Percentiles rank a stretch among this genome's conserved stretches.
Conservation (phyloP, 2,113 vertebrate species). For the Aegithalos caudatus region DNA sequence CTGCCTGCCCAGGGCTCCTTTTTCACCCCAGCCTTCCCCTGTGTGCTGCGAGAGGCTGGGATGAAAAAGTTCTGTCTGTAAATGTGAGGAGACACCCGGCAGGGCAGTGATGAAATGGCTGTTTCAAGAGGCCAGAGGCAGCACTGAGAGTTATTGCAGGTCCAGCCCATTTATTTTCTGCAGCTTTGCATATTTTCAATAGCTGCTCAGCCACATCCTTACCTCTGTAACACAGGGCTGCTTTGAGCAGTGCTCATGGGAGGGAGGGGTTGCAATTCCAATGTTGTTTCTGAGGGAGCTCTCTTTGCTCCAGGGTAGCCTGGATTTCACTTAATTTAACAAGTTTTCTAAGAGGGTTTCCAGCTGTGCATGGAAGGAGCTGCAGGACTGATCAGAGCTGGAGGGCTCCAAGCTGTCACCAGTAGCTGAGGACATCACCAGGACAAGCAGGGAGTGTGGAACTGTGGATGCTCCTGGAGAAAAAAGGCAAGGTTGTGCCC, state of each 20-base stretch:
- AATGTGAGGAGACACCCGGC: background rate
- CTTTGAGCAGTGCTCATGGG: constrained; percentile 41
- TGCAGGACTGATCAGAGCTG: background rate
- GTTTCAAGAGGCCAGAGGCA: constrained; percentile 39
- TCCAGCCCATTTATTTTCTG: constrained; percentile 62
- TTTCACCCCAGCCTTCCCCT: background rate
- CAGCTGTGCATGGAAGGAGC: background rate
- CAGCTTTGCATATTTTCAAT: constrained; percentile 70
- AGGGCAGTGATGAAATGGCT: constrained; percentile 49
- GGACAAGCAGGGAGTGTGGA: background rate
- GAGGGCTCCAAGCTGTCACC: background rate
- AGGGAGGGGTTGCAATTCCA: constrained; percentile 52
- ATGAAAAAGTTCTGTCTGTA: background rate
- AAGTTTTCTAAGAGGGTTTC: constrained; percentile 50
- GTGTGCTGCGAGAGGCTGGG: background rate
- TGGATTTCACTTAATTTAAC: constrained; percentile 39
- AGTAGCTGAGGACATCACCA: background rate
- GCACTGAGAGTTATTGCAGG: constrained; percentile 41
- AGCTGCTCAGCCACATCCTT: constrained; percentile 68
- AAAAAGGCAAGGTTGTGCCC: background rate
- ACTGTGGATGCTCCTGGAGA: background rate
- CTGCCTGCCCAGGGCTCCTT: background rate
- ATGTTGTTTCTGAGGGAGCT: constrained; percentile 57
- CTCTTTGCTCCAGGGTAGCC: constrained; percentile 33
- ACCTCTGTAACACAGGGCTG: constrained; percentile 64